These are phyloP conservation scores for Chromobotia macracanthus DNA, from an alignment of 2,797 vertebrate species.

Conservation along the genomic window DNA sequence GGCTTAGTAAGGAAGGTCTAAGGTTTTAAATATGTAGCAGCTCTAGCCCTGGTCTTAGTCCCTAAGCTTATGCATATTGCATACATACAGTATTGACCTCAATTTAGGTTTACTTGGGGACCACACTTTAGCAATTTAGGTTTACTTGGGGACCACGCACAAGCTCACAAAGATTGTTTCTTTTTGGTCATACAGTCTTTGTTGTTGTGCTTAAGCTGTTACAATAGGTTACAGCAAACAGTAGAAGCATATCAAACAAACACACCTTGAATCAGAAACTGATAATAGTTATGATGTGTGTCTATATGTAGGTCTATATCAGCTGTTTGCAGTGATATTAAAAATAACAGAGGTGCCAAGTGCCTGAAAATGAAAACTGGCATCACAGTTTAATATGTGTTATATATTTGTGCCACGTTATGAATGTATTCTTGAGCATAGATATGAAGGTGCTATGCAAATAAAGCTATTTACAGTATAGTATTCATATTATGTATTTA, in stretches of 20 bases:
- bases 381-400: background rate
- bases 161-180: constrained; percentile 6
- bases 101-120: constrained; percentile 37
- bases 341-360: background rate
- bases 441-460: background rate
- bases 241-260: constrained; percentile 3
- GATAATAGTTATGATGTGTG: constrained; percentile 25
- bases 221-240: background rate
- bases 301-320: constrained; percentile 8
- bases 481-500: background rate
- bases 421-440: background rate
- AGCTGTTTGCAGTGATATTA: constrained; percentile 17
- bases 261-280: background rate
- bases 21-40: constrained; percentile 1
- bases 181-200: too few relatives aligned
- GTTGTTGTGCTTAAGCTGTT: background rate
- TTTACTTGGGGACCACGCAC: constrained; percentile 1
- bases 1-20: background rate
- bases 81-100: constrained; percentile 29
- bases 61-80: constrained; percentile 18
- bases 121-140: constrained; percentile 21
- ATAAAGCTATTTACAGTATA: background rate
- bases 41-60: background rate
- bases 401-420: background rate
- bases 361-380: background rate